Percentiles rank a stretch among this genome's conserved stretches.
Evolutionary conservation across 2,888 invertebrate genomes (phyloP).

Genomic region (Cryptocephalus moraei): DNA sequence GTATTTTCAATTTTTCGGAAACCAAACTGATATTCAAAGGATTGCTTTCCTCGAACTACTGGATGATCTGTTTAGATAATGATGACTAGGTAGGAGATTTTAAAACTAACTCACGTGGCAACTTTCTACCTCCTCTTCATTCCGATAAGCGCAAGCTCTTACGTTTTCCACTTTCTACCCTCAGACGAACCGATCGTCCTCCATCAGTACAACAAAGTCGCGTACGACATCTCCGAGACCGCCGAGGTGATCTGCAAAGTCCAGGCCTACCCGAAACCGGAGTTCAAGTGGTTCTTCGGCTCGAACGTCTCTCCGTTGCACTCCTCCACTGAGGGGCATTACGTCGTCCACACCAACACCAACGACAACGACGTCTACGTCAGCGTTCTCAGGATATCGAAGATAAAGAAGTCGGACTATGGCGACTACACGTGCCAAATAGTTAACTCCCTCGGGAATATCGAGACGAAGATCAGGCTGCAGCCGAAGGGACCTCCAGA

Average conservation of each 20-base stretch:
- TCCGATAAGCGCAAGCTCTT: not conserved
- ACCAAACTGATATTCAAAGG: too few species aligned
- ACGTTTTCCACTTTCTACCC: not conserved
- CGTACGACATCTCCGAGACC: constrained; percentile 72
- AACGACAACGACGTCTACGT: constrained; percentile 81
- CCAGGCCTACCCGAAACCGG: constrained; percentile 85
- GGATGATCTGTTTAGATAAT: too few species aligned
- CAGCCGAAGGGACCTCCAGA: constrained; percentile 86
- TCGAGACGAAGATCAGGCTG: constrained; percentile 63
- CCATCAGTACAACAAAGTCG: constrained; percentile 79
- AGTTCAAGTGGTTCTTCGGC: constrained; percentile 85
- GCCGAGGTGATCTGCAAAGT: constrained; percentile 83
- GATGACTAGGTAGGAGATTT: too few species aligned
- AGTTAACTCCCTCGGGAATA: constrained; percentile 70
- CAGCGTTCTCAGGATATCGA: constrained; percentile 62
- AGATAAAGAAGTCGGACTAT: constrained; percentile 73
- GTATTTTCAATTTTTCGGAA: too few species aligned
- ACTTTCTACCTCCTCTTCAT: too few species aligned
- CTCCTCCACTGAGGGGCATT: constrained; percentile 75
- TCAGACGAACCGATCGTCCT: constrained; percentile 77
- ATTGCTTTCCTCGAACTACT: too few species aligned
- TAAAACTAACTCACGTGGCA: too few species aligned
- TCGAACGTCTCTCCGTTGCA: constrained; percentile 63
- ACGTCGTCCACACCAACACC: constrained; percentile 70
- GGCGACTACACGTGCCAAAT: constrained; percentile 88